phyloP scores from a whole-genome alignment of 2,888 invertebrate species.

The Axea sp. region DNA sequence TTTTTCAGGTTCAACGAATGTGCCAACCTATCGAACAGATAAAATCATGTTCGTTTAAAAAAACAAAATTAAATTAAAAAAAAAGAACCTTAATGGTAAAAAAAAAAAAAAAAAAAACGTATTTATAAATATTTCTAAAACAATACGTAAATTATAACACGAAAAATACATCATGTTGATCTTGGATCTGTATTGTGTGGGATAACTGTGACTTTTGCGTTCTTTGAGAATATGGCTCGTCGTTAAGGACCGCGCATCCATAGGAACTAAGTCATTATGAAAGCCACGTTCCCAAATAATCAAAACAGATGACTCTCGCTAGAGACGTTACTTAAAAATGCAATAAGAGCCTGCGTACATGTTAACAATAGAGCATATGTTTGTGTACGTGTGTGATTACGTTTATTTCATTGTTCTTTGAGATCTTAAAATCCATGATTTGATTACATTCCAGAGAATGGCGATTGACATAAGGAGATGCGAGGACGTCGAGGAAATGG shows the following conservation, averaged over 20 bases:
- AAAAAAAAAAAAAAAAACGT: conserved; percentile 32
- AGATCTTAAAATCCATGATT: conserved; percentile 36
- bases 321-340: conserved; percentile 55
- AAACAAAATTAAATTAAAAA: no score
- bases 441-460: conserved; percentile 6
- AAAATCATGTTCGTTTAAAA: no score
- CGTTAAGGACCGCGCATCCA: conserved; percentile 24
- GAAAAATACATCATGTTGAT: conserved; percentile 56
- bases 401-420: conserved; percentile 27
- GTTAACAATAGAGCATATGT: conserved; percentile 45
- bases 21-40: conserved; percentile 3
- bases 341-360: conserved; percentile 53
- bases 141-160: conserved; percentile 47
- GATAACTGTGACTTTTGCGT: conserved; percentile 17
- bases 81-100: conserved; percentile 43
- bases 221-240: conserved; percentile 29
- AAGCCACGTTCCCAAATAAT: conserved; percentile 40
- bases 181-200: conserved; percentile 42
- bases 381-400: conserved; percentile 13
- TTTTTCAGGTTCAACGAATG: conserved; percentile 3
- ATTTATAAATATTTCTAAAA: conserved; percentile 55
- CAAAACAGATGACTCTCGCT: conserved; percentile 34
- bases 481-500: conserved; percentile 25
- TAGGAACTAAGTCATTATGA: conserved; percentile 41
- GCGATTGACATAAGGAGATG: conserved; percentile 8